Evolutionary conservation across 2,113 vertebrate species (phyloP), one percentile per base, ranked within the genome.

Genomic region (Tretioscincus oriximinensis): DNA sequence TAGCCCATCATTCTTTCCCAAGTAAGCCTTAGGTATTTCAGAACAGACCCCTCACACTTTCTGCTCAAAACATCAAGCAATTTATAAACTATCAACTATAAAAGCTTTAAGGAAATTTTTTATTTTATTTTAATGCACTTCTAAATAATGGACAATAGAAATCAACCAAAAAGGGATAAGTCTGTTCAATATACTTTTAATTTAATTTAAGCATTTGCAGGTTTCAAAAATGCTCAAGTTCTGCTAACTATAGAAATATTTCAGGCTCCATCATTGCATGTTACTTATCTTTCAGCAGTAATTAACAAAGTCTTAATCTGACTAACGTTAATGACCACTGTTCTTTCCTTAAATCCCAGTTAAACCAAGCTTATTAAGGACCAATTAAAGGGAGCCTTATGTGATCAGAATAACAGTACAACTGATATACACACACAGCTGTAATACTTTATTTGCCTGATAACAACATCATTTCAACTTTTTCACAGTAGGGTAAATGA

Each of bases 291-390:
- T 96, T 94, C 94, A 94, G 92, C 94, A 92, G 95, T 96, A 95
- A 96, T 96, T 96, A 96, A 94, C 92, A 95, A 86, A 93, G 92
- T 93, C 94, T 95, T 95, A 96, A 96, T 96, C 95, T 95, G 93
- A 88, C 93, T 93, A 92, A 95, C 93, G 93, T 96, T 96, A 96
- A 96, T 96, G 95, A 96, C 94, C 93, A 95, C 93, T 95, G 93
- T 95, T 96, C 94, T 95, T 94, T 89, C 75, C 90, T 93, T 94
- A 96, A 96, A 95, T 95, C 94, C 94, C 95, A 96, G 93, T 95
- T 96, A 95, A 95, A 96, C 93, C 94, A 95, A 95, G 94, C 94
- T 95, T 95, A 96, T 95, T 96, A 96, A 94, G 88, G 93, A 86
- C 92, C 94, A 95, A 95, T 96, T 95, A 95, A 96, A 95, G 92